Conservation (phyloP, 2,888 invertebrate species). For the Poecilus cupreus region DNA sequence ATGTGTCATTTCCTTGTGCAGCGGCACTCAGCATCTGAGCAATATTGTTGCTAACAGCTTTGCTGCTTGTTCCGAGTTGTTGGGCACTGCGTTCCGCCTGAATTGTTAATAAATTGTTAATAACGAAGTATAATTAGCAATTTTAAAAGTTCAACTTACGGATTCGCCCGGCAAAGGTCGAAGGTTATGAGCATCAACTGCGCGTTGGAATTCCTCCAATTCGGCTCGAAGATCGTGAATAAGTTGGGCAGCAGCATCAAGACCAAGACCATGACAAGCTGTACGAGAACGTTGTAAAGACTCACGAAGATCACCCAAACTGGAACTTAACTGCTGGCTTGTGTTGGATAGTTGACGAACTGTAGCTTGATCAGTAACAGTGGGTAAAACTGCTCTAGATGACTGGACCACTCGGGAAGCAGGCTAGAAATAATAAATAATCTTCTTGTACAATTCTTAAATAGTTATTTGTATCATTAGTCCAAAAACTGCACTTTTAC, state of each 20-base stretch:
- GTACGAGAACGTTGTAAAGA: slow-evolving; percentile 71
- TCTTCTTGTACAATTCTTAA: too few species aligned
- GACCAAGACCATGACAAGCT: slow-evolving; percentile 86
- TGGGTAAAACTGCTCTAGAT: slow-evolving; percentile 87
- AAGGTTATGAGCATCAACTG: slow-evolving; percentile 82
- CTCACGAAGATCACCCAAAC: slow-evolving; percentile 69
- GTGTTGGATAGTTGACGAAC: slow-evolving; percentile 84
- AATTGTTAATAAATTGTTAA: slow-evolving; percentile 43
- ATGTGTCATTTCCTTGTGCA: slow-evolving; percentile 86
- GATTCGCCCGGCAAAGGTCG: slow-evolving; percentile 91
- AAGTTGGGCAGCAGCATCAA: slow-evolving; percentile 90
- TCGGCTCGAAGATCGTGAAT: slow-evolving; percentile 88
- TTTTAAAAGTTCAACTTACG: slow-evolving; percentile 70
- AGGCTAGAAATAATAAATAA: slow-evolving; percentile 74
- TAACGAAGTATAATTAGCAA: background rate
- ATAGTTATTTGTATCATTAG: too few species aligned
- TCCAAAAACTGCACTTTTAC: too few species aligned
- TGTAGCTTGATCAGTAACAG: slow-evolving; percentile 85
- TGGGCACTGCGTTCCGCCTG: slow-evolving; percentile 77
- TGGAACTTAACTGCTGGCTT: slow-evolving; percentile 79
- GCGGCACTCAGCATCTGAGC: slow-evolving; percentile 92
- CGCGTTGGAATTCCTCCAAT: slow-evolving; percentile 85
- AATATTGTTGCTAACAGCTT: slow-evolving; percentile 87
- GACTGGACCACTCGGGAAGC: slow-evolving; percentile 84
- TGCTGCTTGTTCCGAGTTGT: slow-evolving; percentile 78